phyloP scores from a whole-genome alignment of 2,113 vertebrate genomes.

The Phocoena phocoena region DNA sequence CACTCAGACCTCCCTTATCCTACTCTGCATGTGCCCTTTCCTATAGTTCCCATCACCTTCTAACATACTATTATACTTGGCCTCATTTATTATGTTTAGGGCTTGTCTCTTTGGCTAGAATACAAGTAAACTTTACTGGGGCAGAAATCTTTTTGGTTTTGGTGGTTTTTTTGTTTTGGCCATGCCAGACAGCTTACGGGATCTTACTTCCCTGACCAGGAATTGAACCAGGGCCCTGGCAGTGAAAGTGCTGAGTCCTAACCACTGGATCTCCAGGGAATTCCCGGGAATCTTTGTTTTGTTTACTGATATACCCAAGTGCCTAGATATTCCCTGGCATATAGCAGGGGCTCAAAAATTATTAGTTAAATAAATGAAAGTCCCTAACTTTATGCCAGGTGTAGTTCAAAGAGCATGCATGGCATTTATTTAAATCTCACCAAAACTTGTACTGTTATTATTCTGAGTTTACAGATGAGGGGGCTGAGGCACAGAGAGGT shows the following conservation, averaged over 20 bases:
- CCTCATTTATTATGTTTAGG: neutral
- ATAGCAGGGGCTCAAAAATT: neutral
- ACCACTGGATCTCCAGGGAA: neutral
- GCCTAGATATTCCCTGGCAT: neutral
- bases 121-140: neutral
- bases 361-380: neutral
- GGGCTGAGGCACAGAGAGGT: neutral
- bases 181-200: neutral
- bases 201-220: neutral
- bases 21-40: neutral
- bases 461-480: slow-evolving; percentile 16
- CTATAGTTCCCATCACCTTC: neutral
- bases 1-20: neutral
- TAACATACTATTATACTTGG: neutral
- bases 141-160: neutral
- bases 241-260: neutral
- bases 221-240: neutral
- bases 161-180: neutral
- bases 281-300: neutral
- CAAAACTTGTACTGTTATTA: neutral
- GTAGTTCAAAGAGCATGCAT: slow-evolving; percentile 9
- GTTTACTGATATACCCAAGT: neutral
- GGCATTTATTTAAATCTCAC: slow-evolving; percentile 23
- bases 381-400: neutral
- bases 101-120: neutral